These are phyloP conservation scores for Drosophila sturtevanti DNA, from an alignment of 1,140 invertebrate genomes.

Conservation along the genomic window DNA sequence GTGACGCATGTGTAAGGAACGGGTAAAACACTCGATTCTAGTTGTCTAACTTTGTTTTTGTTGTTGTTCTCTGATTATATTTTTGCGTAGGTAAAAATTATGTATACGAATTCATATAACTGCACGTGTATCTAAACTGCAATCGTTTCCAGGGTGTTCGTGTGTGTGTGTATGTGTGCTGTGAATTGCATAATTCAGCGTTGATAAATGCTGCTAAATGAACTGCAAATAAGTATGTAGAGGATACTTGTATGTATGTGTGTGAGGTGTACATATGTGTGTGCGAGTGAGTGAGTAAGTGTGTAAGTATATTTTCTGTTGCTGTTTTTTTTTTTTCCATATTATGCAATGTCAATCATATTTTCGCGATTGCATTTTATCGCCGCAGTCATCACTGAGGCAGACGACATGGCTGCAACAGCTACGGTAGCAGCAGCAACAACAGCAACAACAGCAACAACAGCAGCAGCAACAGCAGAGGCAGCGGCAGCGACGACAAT, in stretches of 20 bases:
- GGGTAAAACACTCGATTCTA: slow-evolving; percentile 39
- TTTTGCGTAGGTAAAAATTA: slow-evolving; percentile 69
- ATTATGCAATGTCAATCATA: slow-evolving; percentile 74
- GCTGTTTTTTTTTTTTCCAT: slow-evolving; percentile 13
- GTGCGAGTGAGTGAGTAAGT: neutral
- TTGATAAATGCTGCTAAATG: slow-evolving; percentile 67
- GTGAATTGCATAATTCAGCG: slow-evolving; percentile 58
- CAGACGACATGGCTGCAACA: slow-evolving; percentile 41
- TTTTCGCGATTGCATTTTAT: slow-evolving; percentile 58
- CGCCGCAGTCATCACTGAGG: slow-evolving; percentile 30
- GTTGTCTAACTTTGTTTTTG: slow-evolving; percentile 10
- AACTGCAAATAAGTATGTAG: slow-evolving; percentile 65
- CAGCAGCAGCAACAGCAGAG: slow-evolving; percentile 34
- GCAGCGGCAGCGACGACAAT: slow-evolving; percentile 27
- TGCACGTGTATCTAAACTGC: slow-evolving; percentile 37
- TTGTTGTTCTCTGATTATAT: slow-evolving; percentile 3
- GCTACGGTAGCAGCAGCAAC: neutral
- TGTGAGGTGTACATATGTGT: neutral
- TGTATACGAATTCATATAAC: slow-evolving; percentile 54
- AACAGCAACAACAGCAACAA: slow-evolving; percentile 22
- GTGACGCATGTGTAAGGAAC: slow-evolving; percentile 28
- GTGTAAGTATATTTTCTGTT: slow-evolving; percentile 17
- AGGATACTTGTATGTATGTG: neutral
- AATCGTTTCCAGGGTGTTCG: slow-evolving; percentile 18
- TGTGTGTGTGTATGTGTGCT: neutral